Conservation (phyloP, 2,113 vertebrate species). For the Carassius auratus region DNA sequence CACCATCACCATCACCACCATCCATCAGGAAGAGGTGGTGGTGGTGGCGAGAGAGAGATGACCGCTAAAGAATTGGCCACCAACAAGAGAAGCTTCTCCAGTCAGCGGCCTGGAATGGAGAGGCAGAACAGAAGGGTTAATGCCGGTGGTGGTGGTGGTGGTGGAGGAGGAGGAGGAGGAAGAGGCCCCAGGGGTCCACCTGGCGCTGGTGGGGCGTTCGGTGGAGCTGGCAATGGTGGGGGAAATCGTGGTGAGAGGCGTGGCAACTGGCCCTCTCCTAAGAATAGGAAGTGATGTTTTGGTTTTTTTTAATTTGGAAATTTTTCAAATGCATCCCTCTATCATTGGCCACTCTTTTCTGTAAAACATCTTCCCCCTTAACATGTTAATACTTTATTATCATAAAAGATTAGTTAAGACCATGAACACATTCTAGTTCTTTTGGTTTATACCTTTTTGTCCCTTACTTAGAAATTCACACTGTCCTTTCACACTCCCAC, state of each 20-base stretch:
- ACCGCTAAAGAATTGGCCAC: constrained; percentile 71
- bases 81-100: constrained; percentile 91
- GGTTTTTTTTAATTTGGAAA: constrained; percentile 47
- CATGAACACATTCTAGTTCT: constrained; percentile 64
- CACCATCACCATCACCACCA: constrained; percentile 73
- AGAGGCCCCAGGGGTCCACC: constrained; percentile 74
- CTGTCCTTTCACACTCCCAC: constrained; percentile 56
- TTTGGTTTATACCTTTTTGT: constrained; percentile 57
- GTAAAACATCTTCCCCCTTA: constrained; percentile 56
- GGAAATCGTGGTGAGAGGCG: constrained; percentile 78
- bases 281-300: constrained; percentile 82
- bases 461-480: constrained; percentile 69
- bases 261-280: constrained; percentile 89
- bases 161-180: constrained; percentile 73
- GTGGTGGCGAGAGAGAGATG: constrained; percentile 75
- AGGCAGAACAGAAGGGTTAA: constrained; percentile 85
- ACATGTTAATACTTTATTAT: constrained; percentile 68
- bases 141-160: constrained; percentile 73
- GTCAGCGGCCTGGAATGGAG: constrained; percentile 90
- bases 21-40: constrained; percentile 56
- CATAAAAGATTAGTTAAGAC: constrained; percentile 71
- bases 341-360: constrained; percentile 58
- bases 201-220: constrained; percentile 65
- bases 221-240: constrained; percentile 73
- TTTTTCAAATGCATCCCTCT: constrained; percentile 67